Evolutionary conservation across 1,140 invertebrate genomes (phyloP).

Genomic region (Anastrepha ludens): DNA sequence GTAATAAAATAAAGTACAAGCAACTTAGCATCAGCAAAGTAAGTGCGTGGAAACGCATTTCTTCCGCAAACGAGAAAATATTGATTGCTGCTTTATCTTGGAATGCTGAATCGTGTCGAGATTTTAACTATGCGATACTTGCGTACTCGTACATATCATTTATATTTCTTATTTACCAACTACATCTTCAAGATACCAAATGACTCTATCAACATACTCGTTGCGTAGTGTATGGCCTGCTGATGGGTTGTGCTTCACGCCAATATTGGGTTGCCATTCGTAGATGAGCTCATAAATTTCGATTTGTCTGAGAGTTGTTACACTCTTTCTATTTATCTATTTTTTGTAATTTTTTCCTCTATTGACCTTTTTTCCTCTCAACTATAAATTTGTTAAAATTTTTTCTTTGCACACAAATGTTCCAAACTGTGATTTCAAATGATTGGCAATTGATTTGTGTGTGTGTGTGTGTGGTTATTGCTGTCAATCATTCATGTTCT

Average conservation of each 20-base stretch:
- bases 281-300: slow-evolving; percentile 33
- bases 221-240: neutral
- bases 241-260: neutral
- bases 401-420: no score
- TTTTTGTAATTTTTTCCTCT: neutral
- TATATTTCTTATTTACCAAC: neutral
- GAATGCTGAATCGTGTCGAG: slow-evolving; percentile 13
- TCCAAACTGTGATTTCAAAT: no score
- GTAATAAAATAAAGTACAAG: no score
- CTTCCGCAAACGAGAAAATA: neutral
- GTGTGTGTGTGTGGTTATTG: neutral
- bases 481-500: neutral
- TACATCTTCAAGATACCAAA: neutral
- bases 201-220: neutral
- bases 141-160: neutral
- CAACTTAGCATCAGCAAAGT: no score
- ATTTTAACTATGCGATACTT: neutral
- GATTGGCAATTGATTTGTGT: neutral
- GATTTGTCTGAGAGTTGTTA: neutral
- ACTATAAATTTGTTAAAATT: neutral
- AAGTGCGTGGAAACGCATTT: neutral
- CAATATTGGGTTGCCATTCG: neutral
- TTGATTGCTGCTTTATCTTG: neutral
- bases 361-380: neutral
- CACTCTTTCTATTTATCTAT: slow-evolving; percentile 18